A percentile compares a stretch with the other conserved stretches of the same genome.
Conservation (phyloP, 2,888 invertebrate species). For the Lycia hirtaria region DNA sequence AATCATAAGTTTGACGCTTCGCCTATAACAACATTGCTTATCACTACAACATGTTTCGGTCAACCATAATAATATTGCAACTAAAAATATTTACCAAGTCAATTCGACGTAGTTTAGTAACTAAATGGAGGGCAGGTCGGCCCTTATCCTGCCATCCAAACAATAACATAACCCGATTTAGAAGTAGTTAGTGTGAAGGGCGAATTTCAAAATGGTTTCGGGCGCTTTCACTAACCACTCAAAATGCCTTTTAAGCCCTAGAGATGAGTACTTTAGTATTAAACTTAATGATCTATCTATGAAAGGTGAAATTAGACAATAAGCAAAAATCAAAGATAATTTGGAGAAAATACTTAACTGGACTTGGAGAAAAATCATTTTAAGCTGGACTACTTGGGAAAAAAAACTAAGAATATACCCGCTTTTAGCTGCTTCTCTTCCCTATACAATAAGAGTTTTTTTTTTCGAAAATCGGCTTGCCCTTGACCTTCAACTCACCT, state of each 20-base stretch:
- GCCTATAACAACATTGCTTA: no score
- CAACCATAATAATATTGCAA: slow-evolving; percentile 1
- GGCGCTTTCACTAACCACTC: slow-evolving; percentile 15
- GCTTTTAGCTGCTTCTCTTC: no score
- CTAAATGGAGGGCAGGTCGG: slow-evolving; percentile 26
- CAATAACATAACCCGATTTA: slow-evolving; percentile 40
- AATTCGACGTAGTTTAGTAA: slow-evolving; percentile 23
- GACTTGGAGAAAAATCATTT: no score
- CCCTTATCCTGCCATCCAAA: slow-evolving; percentile 30
- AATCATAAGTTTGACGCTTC: no score
- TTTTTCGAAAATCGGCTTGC: no score
- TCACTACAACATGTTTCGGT: not conserved
- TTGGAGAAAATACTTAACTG: no score
- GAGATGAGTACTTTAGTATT: slow-evolving; percentile 8
- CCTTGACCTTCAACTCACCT: no score
- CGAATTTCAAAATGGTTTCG: slow-evolving; percentile 24
- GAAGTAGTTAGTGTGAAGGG: slow-evolving; percentile 33
- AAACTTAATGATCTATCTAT: not conserved
- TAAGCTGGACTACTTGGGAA: no score
- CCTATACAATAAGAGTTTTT: no score
- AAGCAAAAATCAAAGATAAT: no score
- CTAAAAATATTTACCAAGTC: slow-evolving; percentile 28
- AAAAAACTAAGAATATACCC: no score
- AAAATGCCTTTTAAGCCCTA: slow-evolving; percentile 8
- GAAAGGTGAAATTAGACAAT: no score